Conservation (phyloP, 2,888 invertebrate genomes). For the Ochropleura plecta region DNA sequence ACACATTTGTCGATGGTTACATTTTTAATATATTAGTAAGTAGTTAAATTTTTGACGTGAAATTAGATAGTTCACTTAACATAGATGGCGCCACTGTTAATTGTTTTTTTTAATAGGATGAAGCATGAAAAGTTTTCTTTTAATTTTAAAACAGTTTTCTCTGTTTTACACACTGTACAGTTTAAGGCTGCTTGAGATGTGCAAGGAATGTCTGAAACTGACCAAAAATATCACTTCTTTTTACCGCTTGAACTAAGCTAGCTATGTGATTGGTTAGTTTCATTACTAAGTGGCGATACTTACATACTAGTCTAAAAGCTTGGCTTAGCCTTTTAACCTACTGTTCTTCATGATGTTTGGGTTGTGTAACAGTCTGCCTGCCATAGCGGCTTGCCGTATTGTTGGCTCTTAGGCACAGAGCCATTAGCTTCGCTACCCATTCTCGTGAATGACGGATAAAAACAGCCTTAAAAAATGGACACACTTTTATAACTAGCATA, state of each 20-base stretch:
- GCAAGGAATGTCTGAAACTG: background rate
- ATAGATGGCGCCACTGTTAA: conserved; percentile 45
- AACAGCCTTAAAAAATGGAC: background rate
- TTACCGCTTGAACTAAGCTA: background rate
- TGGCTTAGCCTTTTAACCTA: too few relatives aligned
- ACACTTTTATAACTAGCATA: background rate
- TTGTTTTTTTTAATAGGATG: background rate
- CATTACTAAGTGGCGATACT: too few relatives aligned
- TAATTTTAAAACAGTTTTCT: background rate
- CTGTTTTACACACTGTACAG: background rate
- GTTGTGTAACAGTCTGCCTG: too few relatives aligned
- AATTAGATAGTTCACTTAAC: conserved; percentile 37
- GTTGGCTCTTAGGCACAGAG: too few relatives aligned
- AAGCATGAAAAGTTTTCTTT: background rate
- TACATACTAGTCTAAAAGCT: too few relatives aligned
- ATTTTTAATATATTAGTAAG: conserved; percentile 22
- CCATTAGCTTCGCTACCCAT: background rate
- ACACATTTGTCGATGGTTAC: conserved; percentile 49
- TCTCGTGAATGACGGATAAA: background rate
- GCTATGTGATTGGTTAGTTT: background rate
- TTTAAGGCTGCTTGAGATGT: background rate
- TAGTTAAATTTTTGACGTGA: conserved; percentile 55
- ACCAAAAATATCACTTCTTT: background rate
- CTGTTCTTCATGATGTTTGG: too few relatives aligned
- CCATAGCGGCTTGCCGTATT: too few relatives aligned